phyloP scores from a whole-genome alignment of 2,113 vertebrate species.

The Heterotilapia buettikoferi region DNA sequence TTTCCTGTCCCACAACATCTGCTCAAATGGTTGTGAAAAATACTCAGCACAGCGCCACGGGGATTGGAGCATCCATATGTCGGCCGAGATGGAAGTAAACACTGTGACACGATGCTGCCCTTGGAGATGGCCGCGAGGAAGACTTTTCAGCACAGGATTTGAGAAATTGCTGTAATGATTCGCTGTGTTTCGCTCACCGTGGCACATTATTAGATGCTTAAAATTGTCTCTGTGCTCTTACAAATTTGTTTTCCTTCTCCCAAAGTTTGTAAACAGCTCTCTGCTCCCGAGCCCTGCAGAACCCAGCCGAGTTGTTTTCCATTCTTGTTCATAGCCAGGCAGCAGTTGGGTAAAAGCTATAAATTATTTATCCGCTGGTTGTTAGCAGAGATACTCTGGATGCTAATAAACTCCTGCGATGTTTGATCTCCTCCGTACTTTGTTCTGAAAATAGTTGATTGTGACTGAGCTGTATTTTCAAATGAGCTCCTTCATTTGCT shows the following conservation, averaged over 20 bases:
- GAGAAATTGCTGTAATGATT: neutral
- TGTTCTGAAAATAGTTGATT: slow-evolving; percentile 47
- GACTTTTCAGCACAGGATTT: neutral
- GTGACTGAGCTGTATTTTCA: slow-evolving; percentile 35
- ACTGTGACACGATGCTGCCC: slow-evolving; percentile 4
- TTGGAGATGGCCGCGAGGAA: slow-evolving; percentile 3
- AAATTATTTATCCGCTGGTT: slow-evolving; percentile 61
- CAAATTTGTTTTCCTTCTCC: slow-evolving; percentile 17
- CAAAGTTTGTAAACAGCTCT: slow-evolving; percentile 21
- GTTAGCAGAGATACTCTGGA: slow-evolving; percentile 52
- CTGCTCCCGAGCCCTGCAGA: slow-evolving; percentile 7
- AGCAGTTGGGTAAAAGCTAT: slow-evolving; percentile 60
- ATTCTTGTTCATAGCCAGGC: slow-evolving; percentile 31
- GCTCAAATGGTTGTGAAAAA: slow-evolving; percentile 44
- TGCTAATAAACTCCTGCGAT: slow-evolving; percentile 62
- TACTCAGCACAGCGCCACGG: neutral
- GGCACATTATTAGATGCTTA: slow-evolving; percentile 1
- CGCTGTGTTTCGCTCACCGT: neutral
- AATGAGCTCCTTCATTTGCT: slow-evolving; percentile 13
- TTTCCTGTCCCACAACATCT: slow-evolving; percentile 55
- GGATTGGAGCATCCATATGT: slow-evolving; percentile 40
- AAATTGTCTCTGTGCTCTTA: neutral
- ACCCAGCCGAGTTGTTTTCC: slow-evolving; percentile 35
- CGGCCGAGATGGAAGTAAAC: slow-evolving; percentile 29
- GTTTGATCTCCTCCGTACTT: slow-evolving; percentile 56